Evolutionary conservation across 92 coral and sea anemone genomes (phyloP).

Genomic region (Metridium senile): DNA sequence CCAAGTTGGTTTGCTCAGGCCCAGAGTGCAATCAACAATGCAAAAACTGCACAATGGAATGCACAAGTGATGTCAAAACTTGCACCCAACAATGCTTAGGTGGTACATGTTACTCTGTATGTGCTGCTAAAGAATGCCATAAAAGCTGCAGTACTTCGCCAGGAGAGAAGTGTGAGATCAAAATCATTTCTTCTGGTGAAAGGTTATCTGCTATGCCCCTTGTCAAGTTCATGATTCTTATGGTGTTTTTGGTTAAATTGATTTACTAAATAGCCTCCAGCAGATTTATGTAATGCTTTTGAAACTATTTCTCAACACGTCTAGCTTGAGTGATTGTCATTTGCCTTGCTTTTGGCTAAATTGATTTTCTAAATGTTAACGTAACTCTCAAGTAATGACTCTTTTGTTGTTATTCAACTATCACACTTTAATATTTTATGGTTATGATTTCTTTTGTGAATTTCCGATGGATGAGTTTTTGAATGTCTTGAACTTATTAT

Average conservation of each 20-base stretch:
- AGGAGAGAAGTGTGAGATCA: neutral
- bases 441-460: too few species aligned
- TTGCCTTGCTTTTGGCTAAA: too few species aligned
- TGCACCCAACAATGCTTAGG: slow-evolving; percentile 3
- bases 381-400: too few species aligned
- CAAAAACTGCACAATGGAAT: slow-evolving; percentile 21
- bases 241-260: neutral
- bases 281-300: too few species aligned
- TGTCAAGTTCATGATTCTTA: neutral
- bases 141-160: neutral
- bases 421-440: too few species aligned
- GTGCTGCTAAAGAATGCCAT: slow-evolving; percentile 3
- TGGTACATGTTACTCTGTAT: slow-evolving; percentile 16
- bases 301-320: too few species aligned
- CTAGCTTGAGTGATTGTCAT: too few species aligned
- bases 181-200: neutral
- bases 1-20: neutral
- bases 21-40: neutral
- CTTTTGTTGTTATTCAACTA: too few species aligned
- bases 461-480: too few species aligned
- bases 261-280: too few species aligned
- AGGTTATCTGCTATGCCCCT: neutral
- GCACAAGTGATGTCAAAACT: slow-evolving; percentile 5
- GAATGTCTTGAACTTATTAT: too few species aligned
- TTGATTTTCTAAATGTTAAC: too few species aligned